These are phyloP conservation scores for Copsychus sechellarum DNA, from an alignment of 2,113 vertebrate genomes.

Conservation along the genomic window DNA sequence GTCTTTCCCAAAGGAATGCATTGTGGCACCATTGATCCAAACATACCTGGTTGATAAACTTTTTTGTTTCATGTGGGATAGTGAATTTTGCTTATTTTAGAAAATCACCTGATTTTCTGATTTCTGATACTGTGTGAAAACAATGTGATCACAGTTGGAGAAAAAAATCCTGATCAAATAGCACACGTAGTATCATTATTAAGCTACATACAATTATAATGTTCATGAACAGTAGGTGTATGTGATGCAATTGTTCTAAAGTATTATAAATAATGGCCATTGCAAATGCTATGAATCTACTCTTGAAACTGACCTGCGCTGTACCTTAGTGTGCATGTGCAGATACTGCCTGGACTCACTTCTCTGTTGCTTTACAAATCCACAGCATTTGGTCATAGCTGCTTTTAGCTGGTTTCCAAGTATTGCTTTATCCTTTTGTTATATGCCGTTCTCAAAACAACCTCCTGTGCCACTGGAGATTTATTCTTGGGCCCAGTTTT, in stretches of 20 bases:
- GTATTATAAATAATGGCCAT: not conserved
- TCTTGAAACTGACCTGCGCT: not conserved
- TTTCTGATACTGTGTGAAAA: not conserved
- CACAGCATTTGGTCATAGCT: not conserved
- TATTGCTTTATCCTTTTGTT: not conserved
- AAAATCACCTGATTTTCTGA: not conserved
- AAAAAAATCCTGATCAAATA: not conserved
- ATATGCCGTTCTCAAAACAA: not conserved
- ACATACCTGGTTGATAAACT: not conserved
- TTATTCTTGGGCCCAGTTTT: not conserved
- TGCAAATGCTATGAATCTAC: not conserved
- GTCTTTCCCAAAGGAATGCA: not conserved
- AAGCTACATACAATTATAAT: not conserved
- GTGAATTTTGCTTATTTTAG: not conserved
- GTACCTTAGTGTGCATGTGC: not conserved
- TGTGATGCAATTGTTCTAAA: not conserved
- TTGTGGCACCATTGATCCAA: not conserved
- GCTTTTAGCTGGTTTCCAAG: not conserved
- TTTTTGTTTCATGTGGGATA: not conserved
- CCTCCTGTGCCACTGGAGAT: not conserved
- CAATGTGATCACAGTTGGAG: not conserved
- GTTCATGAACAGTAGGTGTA: not conserved
- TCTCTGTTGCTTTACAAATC: not conserved
- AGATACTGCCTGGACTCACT: not conserved
- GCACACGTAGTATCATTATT: fast-evolving